Base-by-base conservation (phyloP, 2,888 invertebrate species). In the Mechanitis messenoides region DNA sequence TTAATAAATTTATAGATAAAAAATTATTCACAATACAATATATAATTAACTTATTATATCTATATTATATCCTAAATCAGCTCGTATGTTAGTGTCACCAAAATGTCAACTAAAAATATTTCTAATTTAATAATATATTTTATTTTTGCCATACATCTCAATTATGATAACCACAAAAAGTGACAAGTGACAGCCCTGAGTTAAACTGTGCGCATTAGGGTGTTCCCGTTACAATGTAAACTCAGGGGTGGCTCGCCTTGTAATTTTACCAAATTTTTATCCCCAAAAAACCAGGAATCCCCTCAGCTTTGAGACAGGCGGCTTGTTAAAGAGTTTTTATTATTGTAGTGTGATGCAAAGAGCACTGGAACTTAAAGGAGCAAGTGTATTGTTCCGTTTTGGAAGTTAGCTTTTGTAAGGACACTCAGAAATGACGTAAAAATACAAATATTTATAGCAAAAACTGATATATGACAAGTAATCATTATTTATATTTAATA, bases 211-310 rank as follows among this genome's bases (percentile, higher is more conserved):
- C 81, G 79, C 85, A 87, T 89, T 89, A 88, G 88, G 87, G 89
- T 87, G 86, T 84, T 84, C 87, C 74, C 80, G 81, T 86, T 87
- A 89, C 89, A 87, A 85, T 86, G 87, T 88, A 86, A 88, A 87
- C 88, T 80, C 72, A 77, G 78, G 89, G 88, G 87, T 83, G 82
- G 79, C 78, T 72, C 76, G 83, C 83, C 87, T 87, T 88, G 90
- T 90, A 89, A 90, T 89, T 87, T 87, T 76, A 80, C 80, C 85
- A 84, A 88, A 87, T 86, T 89, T 88, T 87, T 86, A 85, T 83
- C 85, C 88, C 81, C 76, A 76, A 78, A 66, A 63, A 63, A 80
- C 61, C 60, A 71, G 72, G 72, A 72, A 75, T 74, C 77, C 77
- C 78, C 78, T 72, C 68, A 65, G 75, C 74, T 72, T 79, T 81